Base-by-base conservation (phyloP, 2,888 invertebrate species). In the Gymnoscelis rufifasciata region DNA sequence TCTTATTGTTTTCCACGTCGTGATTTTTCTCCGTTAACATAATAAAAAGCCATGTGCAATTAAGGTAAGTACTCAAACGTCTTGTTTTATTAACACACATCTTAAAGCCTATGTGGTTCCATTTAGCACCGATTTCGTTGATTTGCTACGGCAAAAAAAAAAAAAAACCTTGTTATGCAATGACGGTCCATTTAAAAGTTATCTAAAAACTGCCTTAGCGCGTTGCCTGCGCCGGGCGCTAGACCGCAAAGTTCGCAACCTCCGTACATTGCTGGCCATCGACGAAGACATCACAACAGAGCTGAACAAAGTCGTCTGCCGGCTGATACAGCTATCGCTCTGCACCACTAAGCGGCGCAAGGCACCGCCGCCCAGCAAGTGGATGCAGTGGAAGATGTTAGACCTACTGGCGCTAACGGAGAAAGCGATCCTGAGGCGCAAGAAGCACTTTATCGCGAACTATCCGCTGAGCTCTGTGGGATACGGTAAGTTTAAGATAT, bases 201-300 rank as follows among this genome's bases (percentile, higher is more conserved):
- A 38, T 23, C 7, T 19, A 1, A 19, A 5, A 5, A 31, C 1
- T 43, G 14, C 39, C 19, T 11, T 15, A 31, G 86, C 71, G 3
- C 77, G 76, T 12, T 67, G 66, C 42, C 65, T 87, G 1, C 78
- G 68, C 13, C 78, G 77, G 0, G 80, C 82, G 0, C 56, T 87
- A 1, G 80, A 83, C 47, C 68, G 64, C 14, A 88, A 87, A 58
- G 68, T 88, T 1, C 72, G 72, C 6, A 77, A 69, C 15, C 59
- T 88, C 0, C 74, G 78, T 1, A 57, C 68, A 0, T 67, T 83
- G 69, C 54, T 82, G 13, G 63, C 70, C 0, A 74, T 67, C 2
- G 82, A 86, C 37, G 79, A 79, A 46, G 86, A 86, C 33, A 73
- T 84, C 4, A 69, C 74, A 0, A 64, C 66, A 0, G 86, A 86